A percentile compares a stretch with the other conserved stretches of the same genome.
These are phyloP conservation scores for Phenganax subtilis DNA, from an alignment of 92 coral and sea anemone species.

Conservation along the genomic window DNA sequence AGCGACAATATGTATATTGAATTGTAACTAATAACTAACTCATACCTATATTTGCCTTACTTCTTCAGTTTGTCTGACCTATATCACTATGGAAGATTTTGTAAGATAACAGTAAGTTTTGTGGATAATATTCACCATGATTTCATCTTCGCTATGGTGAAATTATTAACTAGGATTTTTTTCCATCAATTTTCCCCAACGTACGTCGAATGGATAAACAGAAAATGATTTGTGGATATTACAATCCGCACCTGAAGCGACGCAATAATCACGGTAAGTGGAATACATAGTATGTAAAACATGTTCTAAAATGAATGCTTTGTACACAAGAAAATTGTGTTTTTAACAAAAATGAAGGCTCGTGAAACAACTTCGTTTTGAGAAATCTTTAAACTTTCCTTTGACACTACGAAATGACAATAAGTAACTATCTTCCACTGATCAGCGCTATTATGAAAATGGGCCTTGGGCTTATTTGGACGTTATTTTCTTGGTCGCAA, in stretches of 20 bases:
- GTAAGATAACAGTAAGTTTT: neutral
- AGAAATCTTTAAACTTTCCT: too few species aligned
- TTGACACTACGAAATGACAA: too few species aligned
- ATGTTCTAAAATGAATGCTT: too few species aligned
- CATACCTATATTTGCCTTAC: neutral
- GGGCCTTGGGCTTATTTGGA: too few species aligned
- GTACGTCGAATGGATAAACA: neutral
- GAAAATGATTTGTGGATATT: neutral
- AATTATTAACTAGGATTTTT: neutral
- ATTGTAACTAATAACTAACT: neutral
- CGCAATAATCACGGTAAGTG: too few species aligned
- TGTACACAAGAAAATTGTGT: too few species aligned
- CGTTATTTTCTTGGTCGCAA: too few species aligned
- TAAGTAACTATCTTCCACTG: too few species aligned
- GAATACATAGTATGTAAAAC: too few species aligned
- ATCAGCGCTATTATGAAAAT: too few species aligned
- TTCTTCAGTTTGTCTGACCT: neutral
- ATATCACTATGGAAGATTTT: neutral
- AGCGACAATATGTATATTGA: slow-evolving; percentile 3
- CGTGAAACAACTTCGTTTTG: too few species aligned
- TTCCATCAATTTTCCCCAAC: neutral
- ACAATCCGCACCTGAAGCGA: neutral
- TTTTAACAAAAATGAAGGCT: too few species aligned
- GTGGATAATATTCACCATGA: neutral
- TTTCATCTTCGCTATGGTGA: neutral